Evolutionary conservation across 23 tunicate species (phyloP), one percentile per base, ranked within the genome.

Genomic region (Halocynthia aurantium): DNA sequence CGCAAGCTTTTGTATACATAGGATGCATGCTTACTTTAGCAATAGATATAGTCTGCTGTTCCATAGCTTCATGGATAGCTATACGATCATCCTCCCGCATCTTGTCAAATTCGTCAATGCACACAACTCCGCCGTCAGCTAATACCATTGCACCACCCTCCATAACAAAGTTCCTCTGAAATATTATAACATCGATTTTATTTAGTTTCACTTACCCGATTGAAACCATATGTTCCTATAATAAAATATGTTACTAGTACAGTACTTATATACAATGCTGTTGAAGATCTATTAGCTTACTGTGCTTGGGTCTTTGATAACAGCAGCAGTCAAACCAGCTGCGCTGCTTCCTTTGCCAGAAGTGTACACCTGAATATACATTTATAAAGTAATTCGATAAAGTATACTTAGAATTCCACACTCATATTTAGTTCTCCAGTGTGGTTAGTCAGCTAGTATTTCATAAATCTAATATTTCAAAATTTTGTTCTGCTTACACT

Each of bases 21-120:
- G 77, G 5, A 10, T 57, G 44, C 62, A 80, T 17, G 8, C 83
- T 61, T 0, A 77, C 85, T 67, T 81, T 96, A 10, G 99, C 99
- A 50, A 96, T 96, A 0, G 99, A 96, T 13, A 96, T 96, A 7
- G 99, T 96, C 67, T 96, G 99, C 80, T 96, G 99, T 71, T 96
- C 99, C 99, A 96, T 96, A 8, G 99, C 99, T 80, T 96, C 99
- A 70, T 96, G 99, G 70, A 96, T 96, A 18, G 99, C 99, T 11
- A 96, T 96, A 50, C 99, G 60, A 76, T 96, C 99, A 72, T 96
- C 99, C 71, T 83, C 88, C 52, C 99, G 75, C 99, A 96, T 96
- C 71, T 96, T 96, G 61, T 96, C 99, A 63, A 96, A 96, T 77
- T 96, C 99, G 76, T 96, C 99, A 72, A 96, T 96, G 69, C 99